Evolutionary conservation across 1,140 invertebrate species (phyloP), one percentile per base, ranked within the genome.

Genomic region (Drosophila carrolli): DNA sequence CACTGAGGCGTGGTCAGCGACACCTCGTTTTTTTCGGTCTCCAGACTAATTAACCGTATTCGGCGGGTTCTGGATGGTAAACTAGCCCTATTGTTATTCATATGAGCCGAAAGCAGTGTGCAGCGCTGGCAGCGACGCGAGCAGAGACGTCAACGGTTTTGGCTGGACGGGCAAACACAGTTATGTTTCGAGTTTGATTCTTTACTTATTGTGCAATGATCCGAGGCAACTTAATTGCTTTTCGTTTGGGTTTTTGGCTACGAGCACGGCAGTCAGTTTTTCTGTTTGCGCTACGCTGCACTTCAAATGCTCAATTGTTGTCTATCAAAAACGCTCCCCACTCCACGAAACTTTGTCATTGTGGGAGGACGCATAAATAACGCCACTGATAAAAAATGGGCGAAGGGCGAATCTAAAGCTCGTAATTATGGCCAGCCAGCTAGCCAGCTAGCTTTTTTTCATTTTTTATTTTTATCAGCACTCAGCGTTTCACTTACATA

Each of bases 151-250:
- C 53, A 43, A 56, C 67, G 44, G 59, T 68, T 58, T 32, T 57
- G 66, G 76, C 81, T 86, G 82, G 83, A 60, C 83, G 78, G 82
- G 75, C 83, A 88, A 86, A 88, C 84, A 88, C 83, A 86, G 83
- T 86, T 88, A 89, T 88, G 84, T 84, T 75, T 88, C 65, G 58
- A 43, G 60, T 75, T 74, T 81, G 80, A 89, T 89, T 89, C 84
- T 89, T 89, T 81, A 61, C 85, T 89, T 84, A 84, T 89, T 89
- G 84, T 89, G 84, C 84, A 89, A 89, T 89, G 84, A 89, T 83
- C 85, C 84, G 88, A 81, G 84, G 84, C 84, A 75, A 89, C 81
- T 89, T 89, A 89, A 89, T 89, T 89, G 85, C 81, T 90, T 89
- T 89, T 84, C 77, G 77, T 89, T 89, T 89, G 77, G 73, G 73